Percentiles rank a stretch among this genome's conserved stretches.
phyloP scores from a whole-genome alignment of 2,113 vertebrate genomes.

The Hylia prasina region DNA sequence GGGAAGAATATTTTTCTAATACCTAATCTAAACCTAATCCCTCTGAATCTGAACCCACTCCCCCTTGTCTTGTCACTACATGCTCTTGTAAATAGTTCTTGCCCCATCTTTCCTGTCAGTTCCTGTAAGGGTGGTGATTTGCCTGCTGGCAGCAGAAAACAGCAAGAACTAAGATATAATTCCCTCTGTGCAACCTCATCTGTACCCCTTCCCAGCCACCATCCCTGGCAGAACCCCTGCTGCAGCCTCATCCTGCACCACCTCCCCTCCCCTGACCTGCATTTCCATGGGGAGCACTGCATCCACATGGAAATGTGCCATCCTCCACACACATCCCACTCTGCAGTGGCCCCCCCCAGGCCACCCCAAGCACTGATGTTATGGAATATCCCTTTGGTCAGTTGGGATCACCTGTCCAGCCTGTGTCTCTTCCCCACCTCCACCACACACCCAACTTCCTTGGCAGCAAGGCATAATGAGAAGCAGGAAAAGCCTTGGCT shows the following conservation, averaged over 20 bases:
- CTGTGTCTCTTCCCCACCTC: neutral
- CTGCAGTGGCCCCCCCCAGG: neutral
- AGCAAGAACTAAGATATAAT: neutral
- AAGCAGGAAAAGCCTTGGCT: neutral
- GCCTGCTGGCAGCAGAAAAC: neutral
- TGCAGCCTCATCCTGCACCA: neutral
- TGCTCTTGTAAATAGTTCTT: neutral
- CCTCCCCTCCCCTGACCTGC: neutral
- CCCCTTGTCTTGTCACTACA: neutral
- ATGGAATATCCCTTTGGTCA: neutral
- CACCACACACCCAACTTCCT: neutral
- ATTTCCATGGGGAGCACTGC: rapidly evolving
- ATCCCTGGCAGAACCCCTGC: neutral
- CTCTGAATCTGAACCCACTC: neutral
- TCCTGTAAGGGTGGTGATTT: neutral
- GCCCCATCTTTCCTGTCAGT: neutral
- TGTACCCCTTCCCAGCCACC: neutral
- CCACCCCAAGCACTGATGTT: neutral
- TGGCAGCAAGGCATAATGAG: neutral
- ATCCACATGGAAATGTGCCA: rapidly evolving
- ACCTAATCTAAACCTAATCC: neutral
- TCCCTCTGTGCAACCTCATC: neutral
- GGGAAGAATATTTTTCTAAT: neutral
- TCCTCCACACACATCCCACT: rapidly evolving
- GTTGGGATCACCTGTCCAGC: neutral